Evolutionary conservation across 1,140 invertebrate species (phyloP), one percentile per base, ranked within the genome.

Genomic region (Lucilia sericata): DNA sequence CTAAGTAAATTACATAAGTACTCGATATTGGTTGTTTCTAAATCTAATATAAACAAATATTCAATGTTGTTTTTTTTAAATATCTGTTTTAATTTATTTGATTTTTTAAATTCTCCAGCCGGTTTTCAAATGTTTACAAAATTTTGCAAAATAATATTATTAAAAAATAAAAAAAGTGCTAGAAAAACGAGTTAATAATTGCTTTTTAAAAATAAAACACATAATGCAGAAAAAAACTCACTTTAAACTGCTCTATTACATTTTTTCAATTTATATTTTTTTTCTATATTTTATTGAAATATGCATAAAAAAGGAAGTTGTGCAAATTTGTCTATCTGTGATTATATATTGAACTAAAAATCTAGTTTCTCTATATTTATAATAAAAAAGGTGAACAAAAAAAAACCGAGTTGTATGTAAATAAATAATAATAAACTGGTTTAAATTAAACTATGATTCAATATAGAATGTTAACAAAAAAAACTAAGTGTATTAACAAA

Each of bases 331-430:
- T n/a, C 55, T 7, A n/a, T 42, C 42, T 60, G 55, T 60, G 55
- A 60, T 60, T 60, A 60, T 60, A 60, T 60, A n/a, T n/a, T 60
- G 55, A 60, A 60, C 55, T 60, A 60, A 60, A 60, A 60, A 60
- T 60, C 55, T 60, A 60, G 55, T 60, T 60, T 60, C 14, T 60
- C 14, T 60, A n/a, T 60, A 17, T 60, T 17, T 60, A 17, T 17
- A 60, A 60, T n/a, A 60, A n/a, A 12, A 60, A 60, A 17, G 7
- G 17, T 17, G 5, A 14, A 60, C 55, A 60, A n/a, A 60, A 60
- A 17, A n/a, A 14, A 60, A 60, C n/a, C 51, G n/a, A 14, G 0
- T 7, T 60, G 14, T 60, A 60, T 60, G 55, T 60, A 60, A 17
- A 17, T 60, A 60, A 51, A 14, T 60, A 60, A 60, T 60, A n/a